Evolutionary conservation across 2,888 invertebrate species (phyloP).

Genomic region (Eudasyphora cyanicolor): DNA sequence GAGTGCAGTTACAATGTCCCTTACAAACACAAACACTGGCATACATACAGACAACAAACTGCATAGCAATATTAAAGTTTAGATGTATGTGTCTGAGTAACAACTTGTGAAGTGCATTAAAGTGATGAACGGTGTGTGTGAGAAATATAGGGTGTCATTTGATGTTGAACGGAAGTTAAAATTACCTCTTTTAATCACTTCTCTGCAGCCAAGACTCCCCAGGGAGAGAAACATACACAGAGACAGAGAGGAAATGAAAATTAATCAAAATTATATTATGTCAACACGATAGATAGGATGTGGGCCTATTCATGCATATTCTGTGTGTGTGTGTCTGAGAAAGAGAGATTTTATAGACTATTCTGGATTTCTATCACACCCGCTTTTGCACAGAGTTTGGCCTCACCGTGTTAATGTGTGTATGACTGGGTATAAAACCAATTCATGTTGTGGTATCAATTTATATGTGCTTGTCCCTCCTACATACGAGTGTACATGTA

Average conservation of each 20-base stretch:
- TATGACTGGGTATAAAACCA: background rate
- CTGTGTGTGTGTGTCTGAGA: no score
- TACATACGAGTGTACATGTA: conserved; percentile 15
- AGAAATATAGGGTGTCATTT: no score
- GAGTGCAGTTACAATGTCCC: background rate
- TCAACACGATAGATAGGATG: conserved; percentile 68
- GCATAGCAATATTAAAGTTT: background rate
- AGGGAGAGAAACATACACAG: no score
- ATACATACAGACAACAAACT: background rate
- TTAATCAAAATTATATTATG: conserved; percentile 72
- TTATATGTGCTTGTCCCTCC: no score
- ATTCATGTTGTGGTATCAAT: no score
- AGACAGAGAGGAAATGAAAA: conserved; percentile 67
- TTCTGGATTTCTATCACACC: no score
- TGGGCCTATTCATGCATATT: no score
- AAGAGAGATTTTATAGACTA: background rate
- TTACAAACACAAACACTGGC: background rate
- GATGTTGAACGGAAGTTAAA: background rate
- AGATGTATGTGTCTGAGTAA: no score
- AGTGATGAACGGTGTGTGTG: no score
- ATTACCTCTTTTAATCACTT: conserved; percentile 44
- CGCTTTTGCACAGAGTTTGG: background rate
- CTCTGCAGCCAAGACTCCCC: conserved; percentile 34
- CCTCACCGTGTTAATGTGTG: no score
- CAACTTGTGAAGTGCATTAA: background rate